These are phyloP conservation scores for Tadarida brasiliensis DNA, from an alignment of 2,797 vertebrate genomes.

Conservation along the genomic window DNA sequence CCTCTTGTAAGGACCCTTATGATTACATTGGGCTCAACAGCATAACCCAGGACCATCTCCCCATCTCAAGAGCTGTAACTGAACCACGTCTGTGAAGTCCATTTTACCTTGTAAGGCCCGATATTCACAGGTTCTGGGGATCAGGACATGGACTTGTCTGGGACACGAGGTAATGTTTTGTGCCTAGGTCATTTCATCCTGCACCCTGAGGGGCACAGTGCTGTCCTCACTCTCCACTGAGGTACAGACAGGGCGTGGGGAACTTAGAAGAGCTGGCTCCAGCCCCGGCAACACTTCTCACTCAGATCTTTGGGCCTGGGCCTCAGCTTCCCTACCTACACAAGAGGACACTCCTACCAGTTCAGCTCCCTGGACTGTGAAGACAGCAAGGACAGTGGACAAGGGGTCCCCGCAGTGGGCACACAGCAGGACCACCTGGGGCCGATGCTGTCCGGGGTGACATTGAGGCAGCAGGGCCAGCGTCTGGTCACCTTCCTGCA, in stretches of 20 bases:
- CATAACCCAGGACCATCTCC: background rate
- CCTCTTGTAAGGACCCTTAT: background rate
- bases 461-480: background rate
- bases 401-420: background rate
- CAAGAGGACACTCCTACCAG: background rate
- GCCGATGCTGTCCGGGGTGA: background rate
- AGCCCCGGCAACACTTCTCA: background rate
- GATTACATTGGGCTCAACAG: background rate
- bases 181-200: background rate
- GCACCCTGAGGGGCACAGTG: background rate
- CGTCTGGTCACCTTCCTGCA: background rate
- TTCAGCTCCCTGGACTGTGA: background rate
- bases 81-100: too few species aligned
- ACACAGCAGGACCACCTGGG: background rate
- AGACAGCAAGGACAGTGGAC: background rate
- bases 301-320: background rate
- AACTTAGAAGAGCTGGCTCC: background rate
- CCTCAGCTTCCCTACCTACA: background rate
- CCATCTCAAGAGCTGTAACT: background rate
- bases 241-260: background rate
- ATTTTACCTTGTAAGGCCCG: background rate
- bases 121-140: background rate
- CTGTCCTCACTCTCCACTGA: background rate
- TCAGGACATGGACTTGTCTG: rapidly evolving
- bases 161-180: background rate